Percentiles rank a stretch among this genome's conserved stretches.
These are phyloP conservation scores for Oceanodroma tethys DNA, from an alignment of 2,113 vertebrate genomes.

Conservation along the genomic window DNA sequence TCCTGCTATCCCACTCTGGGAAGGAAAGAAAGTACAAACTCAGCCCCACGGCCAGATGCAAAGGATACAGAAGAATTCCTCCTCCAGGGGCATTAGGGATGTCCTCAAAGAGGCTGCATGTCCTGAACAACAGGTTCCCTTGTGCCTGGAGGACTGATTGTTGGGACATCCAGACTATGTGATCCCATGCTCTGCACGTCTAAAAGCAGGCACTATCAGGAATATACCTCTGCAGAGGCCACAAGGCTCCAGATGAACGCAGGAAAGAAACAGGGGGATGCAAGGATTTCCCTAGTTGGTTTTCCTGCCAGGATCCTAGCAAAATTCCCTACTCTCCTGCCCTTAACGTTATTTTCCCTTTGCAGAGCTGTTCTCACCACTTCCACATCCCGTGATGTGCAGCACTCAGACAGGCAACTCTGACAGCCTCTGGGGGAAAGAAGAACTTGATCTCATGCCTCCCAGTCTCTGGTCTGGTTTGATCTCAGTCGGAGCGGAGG, in stretches of 20 bases:
- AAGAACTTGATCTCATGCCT: neutral
- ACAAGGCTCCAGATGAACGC: neutral
- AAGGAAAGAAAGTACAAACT: neutral
- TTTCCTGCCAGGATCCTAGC: neutral
- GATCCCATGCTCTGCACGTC: neutral
- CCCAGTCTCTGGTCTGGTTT: neutral
- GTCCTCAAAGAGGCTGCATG: neutral
- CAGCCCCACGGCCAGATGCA: neutral
- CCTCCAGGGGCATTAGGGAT: neutral
- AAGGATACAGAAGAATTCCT: neutral
- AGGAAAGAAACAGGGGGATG: neutral
- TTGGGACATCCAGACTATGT: neutral
- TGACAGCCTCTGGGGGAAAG: neutral
- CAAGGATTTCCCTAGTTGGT: neutral
- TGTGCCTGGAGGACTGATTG: neutral
- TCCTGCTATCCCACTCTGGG: neutral
- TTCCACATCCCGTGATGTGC: rapidly evolving
- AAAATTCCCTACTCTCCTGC: neutral
- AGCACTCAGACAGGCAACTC: neutral
- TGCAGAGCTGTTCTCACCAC: neutral
- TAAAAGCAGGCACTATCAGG: neutral
- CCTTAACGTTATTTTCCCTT: neutral
- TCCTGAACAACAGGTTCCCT: neutral
- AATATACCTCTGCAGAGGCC: neutral
- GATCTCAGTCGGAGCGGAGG: neutral